Evolutionary conservation across 2,888 invertebrate genomes (phyloP), one percentile per base, ranked within the genome.

Genomic region (Monoplex corrugatus): DNA sequence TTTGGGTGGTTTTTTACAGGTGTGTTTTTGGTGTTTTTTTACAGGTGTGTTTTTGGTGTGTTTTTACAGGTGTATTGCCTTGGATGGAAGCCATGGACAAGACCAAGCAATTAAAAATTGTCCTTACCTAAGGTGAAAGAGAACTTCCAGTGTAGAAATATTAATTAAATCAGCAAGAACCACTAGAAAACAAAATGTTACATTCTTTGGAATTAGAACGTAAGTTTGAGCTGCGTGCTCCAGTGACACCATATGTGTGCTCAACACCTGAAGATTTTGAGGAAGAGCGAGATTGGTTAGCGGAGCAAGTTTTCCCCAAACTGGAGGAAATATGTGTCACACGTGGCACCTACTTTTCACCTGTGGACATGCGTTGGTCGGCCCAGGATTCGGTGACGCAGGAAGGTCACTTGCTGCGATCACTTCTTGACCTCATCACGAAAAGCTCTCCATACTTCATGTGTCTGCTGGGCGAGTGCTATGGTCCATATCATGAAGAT

Each of bases 401-500:
- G 38, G 89, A 91, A 43, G 94, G 94, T 40, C 92, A 94, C 68
- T 87, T 94, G 2, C 89, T 95, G 83, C 93, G 91, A 35, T 91
- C 94, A 8, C 90, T 92, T 19, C 91, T 96, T 32, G 94, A 95
- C 87, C 93, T 92, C 68, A 93, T 95, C 19, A 91, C 89, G 32
- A 91, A 91, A 88, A 95, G 94, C 89, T 92, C 94, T 6, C 96
- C 95, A 23, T 96, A 94, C 91, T 95, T 95, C 88, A 92, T 96
- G 23, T 94, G 95, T 87, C 89, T 96, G 43, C 90, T 96, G 10
- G 95, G 96, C 10, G 95, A 95, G 87, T 92, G 95, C 23, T 96
- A 96, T 89, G 96, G 96, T 0, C 92, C 93, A 0, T 93, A 93
- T 63, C 43, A 87, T 28, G n/a, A 23, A 68, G 84, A 87, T 8